Conservation (phyloP, 2,888 invertebrate genomes). For the Cremastinae sp. region DNA sequence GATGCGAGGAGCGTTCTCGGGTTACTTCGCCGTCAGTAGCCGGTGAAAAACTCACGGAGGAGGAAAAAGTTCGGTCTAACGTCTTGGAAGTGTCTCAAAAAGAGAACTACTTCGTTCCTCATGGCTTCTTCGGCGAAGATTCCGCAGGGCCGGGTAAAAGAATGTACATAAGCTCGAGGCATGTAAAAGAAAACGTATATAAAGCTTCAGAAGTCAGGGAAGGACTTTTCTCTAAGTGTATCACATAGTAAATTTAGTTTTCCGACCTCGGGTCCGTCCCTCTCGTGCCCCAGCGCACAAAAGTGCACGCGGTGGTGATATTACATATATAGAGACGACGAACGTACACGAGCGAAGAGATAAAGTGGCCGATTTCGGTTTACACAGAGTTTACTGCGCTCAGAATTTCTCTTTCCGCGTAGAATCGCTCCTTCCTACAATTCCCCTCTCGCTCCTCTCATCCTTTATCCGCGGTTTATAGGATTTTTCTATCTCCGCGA, state of each 20-base stretch:
- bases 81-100: slow-evolving; percentile 79
- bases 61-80: slow-evolving; percentile 74
- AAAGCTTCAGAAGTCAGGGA: slow-evolving; percentile 44
- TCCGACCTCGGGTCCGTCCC: slow-evolving; percentile 67
- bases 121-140: too few species aligned
- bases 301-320: too few species aligned
- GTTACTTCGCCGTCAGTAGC: slow-evolving; percentile 66
- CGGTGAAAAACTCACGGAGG: slow-evolving; percentile 63
- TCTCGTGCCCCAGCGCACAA: slow-evolving; percentile 36
- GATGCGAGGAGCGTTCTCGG: slow-evolving; percentile 68
- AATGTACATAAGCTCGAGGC: background rate
- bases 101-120: slow-evolving; percentile 68
- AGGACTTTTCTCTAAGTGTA: slow-evolving; percentile 76
- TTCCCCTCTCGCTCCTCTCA: slow-evolving; percentile 22
- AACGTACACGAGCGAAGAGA: background rate
- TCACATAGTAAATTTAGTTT: slow-evolving; percentile 80
- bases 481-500: slow-evolving; percentile 35
- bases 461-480: slow-evolving; percentile 53
- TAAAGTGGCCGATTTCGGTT: slow-evolving; percentile 46
- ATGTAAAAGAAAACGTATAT: slow-evolving; percentile 5
- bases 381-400: slow-evolving; percentile 58
- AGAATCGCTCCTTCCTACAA: slow-evolving; percentile 37
- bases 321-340: too few species aligned
- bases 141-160: background rate
- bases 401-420: slow-evolving; percentile 41